Evolutionary conservation across 2,888 invertebrate species (phyloP).

Genomic region (Dysmachus trigonus): DNA sequence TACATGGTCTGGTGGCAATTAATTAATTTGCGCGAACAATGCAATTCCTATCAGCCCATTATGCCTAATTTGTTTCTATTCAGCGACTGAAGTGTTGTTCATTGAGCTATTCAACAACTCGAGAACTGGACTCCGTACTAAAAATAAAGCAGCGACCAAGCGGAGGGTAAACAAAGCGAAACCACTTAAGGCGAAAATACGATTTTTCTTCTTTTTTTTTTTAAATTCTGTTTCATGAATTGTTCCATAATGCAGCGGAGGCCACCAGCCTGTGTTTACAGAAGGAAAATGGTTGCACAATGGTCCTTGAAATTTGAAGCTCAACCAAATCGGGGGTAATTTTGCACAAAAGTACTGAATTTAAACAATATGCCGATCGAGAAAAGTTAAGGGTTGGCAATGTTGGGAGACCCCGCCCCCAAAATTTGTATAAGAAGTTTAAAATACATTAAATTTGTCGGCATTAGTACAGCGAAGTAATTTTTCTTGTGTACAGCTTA

Average conservation of each 20-base stretch:
- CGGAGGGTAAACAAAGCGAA: background rate
- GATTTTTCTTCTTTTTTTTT: background rate
- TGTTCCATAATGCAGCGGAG: background rate
- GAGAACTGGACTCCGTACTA: background rate
- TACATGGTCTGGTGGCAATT: background rate
- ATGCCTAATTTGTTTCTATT: background rate
- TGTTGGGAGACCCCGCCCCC: background rate
- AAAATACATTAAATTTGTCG: slow-evolving; percentile 5
- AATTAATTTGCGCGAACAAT: background rate
- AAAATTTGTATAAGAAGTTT: slow-evolving; percentile 6
- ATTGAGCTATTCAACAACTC: background rate
- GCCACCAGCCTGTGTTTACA: background rate
- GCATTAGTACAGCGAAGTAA: background rate
- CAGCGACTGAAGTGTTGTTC: background rate
- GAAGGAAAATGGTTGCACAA: background rate
- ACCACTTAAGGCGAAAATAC: background rate
- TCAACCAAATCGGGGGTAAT: slow-evolving; percentile 24
- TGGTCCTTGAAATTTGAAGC: slow-evolving; percentile 31
- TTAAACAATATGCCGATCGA: slow-evolving; percentile 4
- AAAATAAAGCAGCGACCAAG: background rate
- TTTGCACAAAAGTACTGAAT: slow-evolving; percentile 19
- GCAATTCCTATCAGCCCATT: background rate
- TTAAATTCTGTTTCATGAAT: background rate
- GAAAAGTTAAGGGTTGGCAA: background rate
- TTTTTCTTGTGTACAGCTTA: background rate